Conservation (phyloP, 1,140 invertebrate genomes). For the Caenorhabditis inopinata region DNA sequence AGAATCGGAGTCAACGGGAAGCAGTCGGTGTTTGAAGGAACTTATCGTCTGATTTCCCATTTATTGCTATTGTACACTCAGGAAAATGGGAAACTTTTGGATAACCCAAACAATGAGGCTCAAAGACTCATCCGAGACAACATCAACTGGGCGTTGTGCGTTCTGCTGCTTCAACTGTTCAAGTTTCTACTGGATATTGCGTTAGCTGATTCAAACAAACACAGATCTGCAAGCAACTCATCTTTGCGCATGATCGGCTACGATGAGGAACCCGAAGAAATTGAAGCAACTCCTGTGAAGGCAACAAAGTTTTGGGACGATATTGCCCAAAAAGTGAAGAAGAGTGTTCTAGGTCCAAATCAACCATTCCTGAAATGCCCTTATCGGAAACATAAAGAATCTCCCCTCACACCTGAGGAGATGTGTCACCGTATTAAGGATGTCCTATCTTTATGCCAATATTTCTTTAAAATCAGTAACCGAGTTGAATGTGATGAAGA, state of each 20-base stretch:
- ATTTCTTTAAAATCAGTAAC: background rate
- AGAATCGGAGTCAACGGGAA: background rate
- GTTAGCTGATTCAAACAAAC: background rate
- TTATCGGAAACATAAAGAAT: background rate
- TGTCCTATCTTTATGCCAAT: background rate
- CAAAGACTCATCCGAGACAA: slow-evolving; percentile 11
- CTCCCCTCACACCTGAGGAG: background rate
- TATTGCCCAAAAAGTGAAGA: slow-evolving; percentile 4
- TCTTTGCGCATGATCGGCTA: background rate
- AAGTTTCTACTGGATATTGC: background rate
- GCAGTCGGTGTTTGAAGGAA: background rate
- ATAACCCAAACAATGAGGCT: background rate
- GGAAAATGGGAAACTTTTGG: slow-evolving; percentile 18
- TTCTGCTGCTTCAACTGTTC: background rate
- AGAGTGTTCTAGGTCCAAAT: background rate
- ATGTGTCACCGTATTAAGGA: slow-evolving; percentile 2
- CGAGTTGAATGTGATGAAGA: background rate
- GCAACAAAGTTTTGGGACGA: slow-evolving; percentile 6
- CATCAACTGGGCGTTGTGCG: background rate
- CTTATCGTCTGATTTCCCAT: background rate
- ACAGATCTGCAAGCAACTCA: background rate
- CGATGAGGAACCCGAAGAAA: slow-evolving; percentile 1
- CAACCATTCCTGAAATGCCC: background rate
- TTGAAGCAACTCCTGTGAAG: background rate
- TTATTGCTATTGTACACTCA: background rate